These are phyloP conservation scores for Excalfactoria chinensis DNA, from an alignment of 2,113 vertebrate species.

Conservation along the genomic window DNA sequence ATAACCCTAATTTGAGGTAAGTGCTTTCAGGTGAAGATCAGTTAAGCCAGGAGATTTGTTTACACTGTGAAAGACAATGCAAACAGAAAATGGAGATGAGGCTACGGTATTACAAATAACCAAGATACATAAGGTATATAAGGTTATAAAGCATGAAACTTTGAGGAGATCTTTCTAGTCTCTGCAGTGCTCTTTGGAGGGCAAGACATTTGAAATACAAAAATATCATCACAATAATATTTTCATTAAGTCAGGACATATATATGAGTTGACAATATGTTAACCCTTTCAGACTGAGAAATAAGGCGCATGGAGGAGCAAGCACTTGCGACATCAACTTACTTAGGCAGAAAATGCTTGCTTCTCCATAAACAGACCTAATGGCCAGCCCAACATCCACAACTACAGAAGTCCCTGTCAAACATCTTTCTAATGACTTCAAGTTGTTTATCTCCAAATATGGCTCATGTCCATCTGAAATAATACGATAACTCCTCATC, in stretches of 20 bases:
- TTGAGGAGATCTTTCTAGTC: background rate
- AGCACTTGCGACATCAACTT: background rate
- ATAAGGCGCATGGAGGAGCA: background rate
- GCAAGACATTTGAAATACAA: background rate
- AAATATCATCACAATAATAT: background rate
- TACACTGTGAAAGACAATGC: slow-evolving; percentile 26
- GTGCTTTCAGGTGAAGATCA: slow-evolving; percentile 9
- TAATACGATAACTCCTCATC: background rate
- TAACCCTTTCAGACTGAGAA: background rate
- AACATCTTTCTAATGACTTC: background rate
- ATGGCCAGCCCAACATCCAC: too few species aligned
- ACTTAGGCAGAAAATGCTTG: background rate
- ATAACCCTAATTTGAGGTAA: slow-evolving; percentile 18
- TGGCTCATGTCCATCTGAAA: background rate
- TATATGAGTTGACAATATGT: background rate
- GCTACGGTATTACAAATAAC: slow-evolving; percentile 13
- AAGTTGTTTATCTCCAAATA: background rate
- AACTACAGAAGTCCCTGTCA: background rate
- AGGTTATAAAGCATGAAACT: background rate
- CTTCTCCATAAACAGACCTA: background rate
- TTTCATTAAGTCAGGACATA: background rate
- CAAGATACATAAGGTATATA: background rate
- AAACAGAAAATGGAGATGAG: slow-evolving; percentile 34
- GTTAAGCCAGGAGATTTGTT: slow-evolving; percentile 10
- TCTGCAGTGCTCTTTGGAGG: background rate